These are phyloP conservation scores for Dendrolimus houi DNA, from an alignment of 2,888 invertebrate species.

Conservation along the genomic window DNA sequence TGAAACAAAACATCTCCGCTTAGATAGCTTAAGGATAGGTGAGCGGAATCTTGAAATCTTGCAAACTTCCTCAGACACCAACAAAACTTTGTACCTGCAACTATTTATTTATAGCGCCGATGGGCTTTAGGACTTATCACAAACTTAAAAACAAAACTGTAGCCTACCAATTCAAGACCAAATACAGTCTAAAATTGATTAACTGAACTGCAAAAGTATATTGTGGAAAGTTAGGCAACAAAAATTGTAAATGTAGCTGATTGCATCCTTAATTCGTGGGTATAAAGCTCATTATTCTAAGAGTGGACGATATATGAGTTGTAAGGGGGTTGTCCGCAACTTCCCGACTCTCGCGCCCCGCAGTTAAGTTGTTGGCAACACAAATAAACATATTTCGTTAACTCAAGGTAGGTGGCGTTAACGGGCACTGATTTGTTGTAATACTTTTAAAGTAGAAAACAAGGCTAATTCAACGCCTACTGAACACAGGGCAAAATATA, in stretches of 20 bases:
- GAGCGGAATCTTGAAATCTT: background rate
- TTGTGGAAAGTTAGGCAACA: background rate
- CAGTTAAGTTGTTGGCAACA: conserved; percentile 27
- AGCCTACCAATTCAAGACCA: no score
- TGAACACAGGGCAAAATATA: background rate
- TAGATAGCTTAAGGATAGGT: background rate
- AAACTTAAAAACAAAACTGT: conserved; percentile 2
- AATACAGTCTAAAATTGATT: background rate
- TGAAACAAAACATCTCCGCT: background rate
- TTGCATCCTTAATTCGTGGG: conserved; percentile 8
- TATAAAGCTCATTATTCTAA: conserved; percentile 16
- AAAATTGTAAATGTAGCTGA: background rate
- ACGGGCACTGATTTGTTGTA: conserved; percentile 29
- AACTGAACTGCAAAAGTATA: background rate
- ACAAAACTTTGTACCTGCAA: conserved; percentile 41
- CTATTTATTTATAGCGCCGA: conserved; percentile 63
- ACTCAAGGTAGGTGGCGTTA: conserved; percentile 25
- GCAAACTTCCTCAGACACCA: background rate
- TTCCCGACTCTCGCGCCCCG: conserved; percentile 27
- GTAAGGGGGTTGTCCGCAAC: conserved; percentile 15
- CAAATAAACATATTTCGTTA: conserved; percentile 49
- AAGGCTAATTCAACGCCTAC: background rate
- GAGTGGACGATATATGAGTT: background rate
- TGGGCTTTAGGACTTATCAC: conserved; percentile 35
- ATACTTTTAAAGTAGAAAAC: background rate